phyloP scores from a whole-genome alignment of 2,888 invertebrate species.

The Ennomos erosarius region DNA sequence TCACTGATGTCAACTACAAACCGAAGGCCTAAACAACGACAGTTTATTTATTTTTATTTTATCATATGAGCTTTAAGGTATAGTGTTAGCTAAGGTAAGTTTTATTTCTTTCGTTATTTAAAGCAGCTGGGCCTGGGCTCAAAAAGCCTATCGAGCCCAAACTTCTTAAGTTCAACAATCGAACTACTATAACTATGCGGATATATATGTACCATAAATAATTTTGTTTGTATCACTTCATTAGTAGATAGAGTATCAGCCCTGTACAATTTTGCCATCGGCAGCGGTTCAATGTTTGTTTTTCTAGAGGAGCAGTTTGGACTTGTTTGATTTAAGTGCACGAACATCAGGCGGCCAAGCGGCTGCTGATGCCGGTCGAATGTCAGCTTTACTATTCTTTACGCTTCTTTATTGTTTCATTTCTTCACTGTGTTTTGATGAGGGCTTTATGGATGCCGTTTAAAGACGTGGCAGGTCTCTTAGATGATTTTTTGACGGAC shows the following conservation, averaged over 20 bases:
- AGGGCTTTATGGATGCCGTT: slow-evolving; percentile 28
- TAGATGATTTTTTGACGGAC: slow-evolving; percentile 3
- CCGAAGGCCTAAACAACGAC: too few species aligned
- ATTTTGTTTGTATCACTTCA: slow-evolving; percentile 28
- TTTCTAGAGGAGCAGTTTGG: slow-evolving; percentile 68
- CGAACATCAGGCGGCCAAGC: slow-evolving; percentile 32
- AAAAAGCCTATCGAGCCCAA: too few species aligned
- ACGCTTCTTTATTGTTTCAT: slow-evolving; percentile 20
- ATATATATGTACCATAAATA: slow-evolving; percentile 1
- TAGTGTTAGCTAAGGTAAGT: too few species aligned
- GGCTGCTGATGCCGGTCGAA: slow-evolving; percentile 15
- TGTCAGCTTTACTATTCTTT: slow-evolving; percentile 25
- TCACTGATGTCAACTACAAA: too few species aligned
- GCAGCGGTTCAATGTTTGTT: slow-evolving; percentile 63
- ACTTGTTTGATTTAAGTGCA: slow-evolving; percentile 68
- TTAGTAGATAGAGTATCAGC: slow-evolving; percentile 31
- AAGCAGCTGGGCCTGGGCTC: too few species aligned
- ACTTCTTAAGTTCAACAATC: too few species aligned
- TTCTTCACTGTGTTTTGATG: slow-evolving; percentile 34
- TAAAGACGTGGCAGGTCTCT: slow-evolving; percentile 17
- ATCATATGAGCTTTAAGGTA: too few species aligned
- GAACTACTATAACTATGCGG: too few species aligned
- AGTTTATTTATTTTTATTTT: too few species aligned
- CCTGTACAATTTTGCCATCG: slow-evolving; percentile 43
- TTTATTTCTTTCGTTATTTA: too few species aligned